phyloP scores from a whole-genome alignment of 2,113 vertebrate genomes.

The Grallaria varia region DNA sequence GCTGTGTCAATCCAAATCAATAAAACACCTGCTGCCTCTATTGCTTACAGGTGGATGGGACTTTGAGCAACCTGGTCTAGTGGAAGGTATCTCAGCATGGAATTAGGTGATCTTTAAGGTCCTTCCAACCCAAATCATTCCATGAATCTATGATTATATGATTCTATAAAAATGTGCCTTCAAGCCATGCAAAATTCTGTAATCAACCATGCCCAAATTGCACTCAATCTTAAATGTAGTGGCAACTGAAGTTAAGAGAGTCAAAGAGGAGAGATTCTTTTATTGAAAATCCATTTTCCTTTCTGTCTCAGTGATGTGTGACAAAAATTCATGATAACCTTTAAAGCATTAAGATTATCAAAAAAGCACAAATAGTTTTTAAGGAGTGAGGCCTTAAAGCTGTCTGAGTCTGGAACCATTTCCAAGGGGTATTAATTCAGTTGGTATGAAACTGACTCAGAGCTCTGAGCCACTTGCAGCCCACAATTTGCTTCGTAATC shows the following conservation, averaged over 20 bases:
- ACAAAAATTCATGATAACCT: background rate
- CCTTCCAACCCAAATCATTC: background rate
- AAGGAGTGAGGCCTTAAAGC: background rate
- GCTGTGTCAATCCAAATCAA: background rate
- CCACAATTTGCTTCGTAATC: background rate
- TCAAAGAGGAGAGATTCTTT: background rate
- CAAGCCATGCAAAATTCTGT: background rate
- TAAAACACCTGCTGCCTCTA: background rate
- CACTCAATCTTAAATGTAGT: background rate
- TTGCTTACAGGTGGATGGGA: background rate
- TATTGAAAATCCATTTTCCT: background rate
- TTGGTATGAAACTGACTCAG: background rate
- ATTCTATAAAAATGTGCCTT: background rate
- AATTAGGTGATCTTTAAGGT: background rate
- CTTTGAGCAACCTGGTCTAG: background rate
- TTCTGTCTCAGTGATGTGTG: background rate
- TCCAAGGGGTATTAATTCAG: background rate
- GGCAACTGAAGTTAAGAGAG: background rate
- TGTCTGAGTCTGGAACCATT: background rate
- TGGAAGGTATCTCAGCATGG: background rate
- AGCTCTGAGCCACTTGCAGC: accelerated
- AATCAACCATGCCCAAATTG: background rate
- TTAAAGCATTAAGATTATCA: background rate
- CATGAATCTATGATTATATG: background rate
- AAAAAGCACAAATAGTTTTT: background rate